Conservation (phyloP, 2,888 invertebrate species). For the Caradrina kadenii region DNA sequence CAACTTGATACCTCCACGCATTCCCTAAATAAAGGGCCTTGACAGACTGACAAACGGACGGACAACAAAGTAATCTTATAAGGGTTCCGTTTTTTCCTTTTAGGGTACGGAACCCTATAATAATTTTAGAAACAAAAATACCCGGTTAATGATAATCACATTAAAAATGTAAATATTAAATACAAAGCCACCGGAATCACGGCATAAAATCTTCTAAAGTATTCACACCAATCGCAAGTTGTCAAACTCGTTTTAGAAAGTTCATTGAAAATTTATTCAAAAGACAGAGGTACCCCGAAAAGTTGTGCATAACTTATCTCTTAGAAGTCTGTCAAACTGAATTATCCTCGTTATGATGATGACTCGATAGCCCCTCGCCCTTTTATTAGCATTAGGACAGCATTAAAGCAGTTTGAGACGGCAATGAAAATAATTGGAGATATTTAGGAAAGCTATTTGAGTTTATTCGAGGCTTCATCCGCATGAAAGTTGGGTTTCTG, state of each 20-base stretch:
- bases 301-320: conserved; percentile 82
- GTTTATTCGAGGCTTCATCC: conserved; percentile 29
- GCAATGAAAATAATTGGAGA: conserved; percentile 60
- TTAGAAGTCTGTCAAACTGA: conserved; percentile 82
- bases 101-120: too few relatives aligned
- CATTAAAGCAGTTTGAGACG: conserved; percentile 62
- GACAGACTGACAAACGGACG: too few relatives aligned
- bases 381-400: conserved; percentile 66
- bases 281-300: conserved; percentile 80
- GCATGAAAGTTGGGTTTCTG: too few relatives aligned
- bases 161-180: conserved; percentile 56
- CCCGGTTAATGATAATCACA: conserved; percentile 37
- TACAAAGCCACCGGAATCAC: conserved; percentile 56
- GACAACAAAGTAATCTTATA: too few relatives aligned
- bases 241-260: conserved; percentile 82
- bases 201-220: conserved; percentile 70
- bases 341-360: conserved; percentile 81
- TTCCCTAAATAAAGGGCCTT: too few relatives aligned
- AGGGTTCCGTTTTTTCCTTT: too few relatives aligned
- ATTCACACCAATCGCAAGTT: conserved; percentile 85
- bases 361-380: conserved; percentile 67
- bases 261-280: conserved; percentile 86
- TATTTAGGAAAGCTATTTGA: conserved; percentile 52
- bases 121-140: conserved; percentile 1
- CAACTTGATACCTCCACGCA: too few relatives aligned